phyloP scores from a whole-genome alignment of 2,888 invertebrate genomes.

The Cyaniris semiargus region DNA sequence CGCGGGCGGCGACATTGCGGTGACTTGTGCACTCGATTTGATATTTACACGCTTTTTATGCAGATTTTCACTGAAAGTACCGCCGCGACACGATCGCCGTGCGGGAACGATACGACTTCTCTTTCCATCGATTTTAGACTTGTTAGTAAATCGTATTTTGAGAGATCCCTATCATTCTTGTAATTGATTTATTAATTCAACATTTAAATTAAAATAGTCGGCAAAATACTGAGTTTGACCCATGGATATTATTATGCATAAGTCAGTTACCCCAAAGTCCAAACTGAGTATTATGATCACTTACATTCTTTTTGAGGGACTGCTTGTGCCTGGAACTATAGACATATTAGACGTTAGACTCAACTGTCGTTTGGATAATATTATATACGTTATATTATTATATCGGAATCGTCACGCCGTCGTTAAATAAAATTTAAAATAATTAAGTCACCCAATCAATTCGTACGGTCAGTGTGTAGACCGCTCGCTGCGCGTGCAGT shows the following conservation, averaged over 20 bases:
- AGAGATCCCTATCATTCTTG: too few relatives aligned
- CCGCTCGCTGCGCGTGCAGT: conserved; percentile 39
- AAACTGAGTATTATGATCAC: too few relatives aligned
- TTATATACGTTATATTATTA: background rate
- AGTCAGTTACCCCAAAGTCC: too few relatives aligned
- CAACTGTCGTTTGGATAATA: too few relatives aligned
- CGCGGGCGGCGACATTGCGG: conserved; percentile 43
- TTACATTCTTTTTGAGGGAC: too few relatives aligned
- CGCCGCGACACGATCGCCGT: background rate
- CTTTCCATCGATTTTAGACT: background rate
- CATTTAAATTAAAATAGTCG: too few relatives aligned
- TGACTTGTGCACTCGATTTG: conserved; percentile 59
- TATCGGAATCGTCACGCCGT: conserved; percentile 34
- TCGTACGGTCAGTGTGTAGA: conserved; percentile 44
- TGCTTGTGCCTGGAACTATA: too few relatives aligned
- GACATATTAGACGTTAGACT: too few relatives aligned
- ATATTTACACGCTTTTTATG: conserved; percentile 48
- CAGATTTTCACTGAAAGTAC: conserved; percentile 45
- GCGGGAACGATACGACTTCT: background rate
- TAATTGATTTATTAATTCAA: too few relatives aligned
- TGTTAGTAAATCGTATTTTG: too few relatives aligned
- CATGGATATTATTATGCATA: too few relatives aligned
- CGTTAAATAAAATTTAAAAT: conserved; percentile 36
- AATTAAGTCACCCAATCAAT: conserved; percentile 43
- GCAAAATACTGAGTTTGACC: too few relatives aligned